A percentile compares a stretch with the other conserved stretches of the same genome.
phyloP scores from a whole-genome alignment of 2,113 vertebrate genomes.

The Ailurus styani region DNA sequence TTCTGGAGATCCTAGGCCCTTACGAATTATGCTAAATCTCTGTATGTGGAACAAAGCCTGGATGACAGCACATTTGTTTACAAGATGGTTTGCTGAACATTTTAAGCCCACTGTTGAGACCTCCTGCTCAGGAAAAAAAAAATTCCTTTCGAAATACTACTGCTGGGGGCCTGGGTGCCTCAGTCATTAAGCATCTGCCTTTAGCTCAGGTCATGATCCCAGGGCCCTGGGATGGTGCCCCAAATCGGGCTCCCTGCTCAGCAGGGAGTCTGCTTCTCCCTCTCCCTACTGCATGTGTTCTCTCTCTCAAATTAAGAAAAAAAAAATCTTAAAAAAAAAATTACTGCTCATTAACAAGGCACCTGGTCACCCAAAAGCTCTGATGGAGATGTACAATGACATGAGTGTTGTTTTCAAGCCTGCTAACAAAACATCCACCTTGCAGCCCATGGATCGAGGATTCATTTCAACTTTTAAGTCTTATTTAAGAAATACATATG shows the following conservation, averaged over 20 bases:
- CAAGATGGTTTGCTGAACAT: background rate
- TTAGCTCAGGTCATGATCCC: too few species aligned
- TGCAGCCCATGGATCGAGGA: background rate
- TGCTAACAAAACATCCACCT: background rate
- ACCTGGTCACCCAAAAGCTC: background rate
- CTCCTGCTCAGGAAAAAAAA: background rate
- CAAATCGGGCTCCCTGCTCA: too few species aligned
- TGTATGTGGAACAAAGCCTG: background rate
- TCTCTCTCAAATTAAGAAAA: too few species aligned
- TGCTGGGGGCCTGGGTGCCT: too few species aligned
- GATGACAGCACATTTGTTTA: background rate
- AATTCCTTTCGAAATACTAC: background rate
- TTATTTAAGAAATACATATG: background rate
- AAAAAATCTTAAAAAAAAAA: too few species aligned
- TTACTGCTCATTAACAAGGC: background rate
- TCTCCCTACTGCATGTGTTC: too few species aligned
- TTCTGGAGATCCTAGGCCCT: background rate
- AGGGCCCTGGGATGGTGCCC: too few species aligned
- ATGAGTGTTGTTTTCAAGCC: background rate
- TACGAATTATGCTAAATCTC: background rate
- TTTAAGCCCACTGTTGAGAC: too few species aligned
- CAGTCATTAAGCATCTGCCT: too few species aligned
- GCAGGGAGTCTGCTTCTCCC: too few species aligned
- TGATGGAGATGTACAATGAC: background rate
- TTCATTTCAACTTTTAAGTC: background rate